Evolutionary conservation across 2,888 invertebrate genomes (phyloP), one percentile per base, ranked within the genome.

Genomic region (Cheiracanthium punctorium): DNA sequence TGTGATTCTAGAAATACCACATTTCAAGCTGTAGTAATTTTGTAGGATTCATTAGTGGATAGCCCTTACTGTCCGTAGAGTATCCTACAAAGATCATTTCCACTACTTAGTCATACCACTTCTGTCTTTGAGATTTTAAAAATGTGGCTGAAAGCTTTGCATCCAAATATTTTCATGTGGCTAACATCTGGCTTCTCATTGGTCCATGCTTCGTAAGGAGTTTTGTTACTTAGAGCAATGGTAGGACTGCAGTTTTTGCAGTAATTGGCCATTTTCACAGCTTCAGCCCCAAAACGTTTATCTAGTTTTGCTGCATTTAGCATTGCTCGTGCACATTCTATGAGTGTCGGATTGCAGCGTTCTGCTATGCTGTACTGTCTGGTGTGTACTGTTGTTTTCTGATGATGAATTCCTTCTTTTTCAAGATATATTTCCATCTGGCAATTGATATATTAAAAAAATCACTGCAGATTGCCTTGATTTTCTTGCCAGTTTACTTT

Each of bases 241-340:
- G 67, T 77, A 4, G 77, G 77, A n/a, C 29, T 32, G 17, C 67
- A 24, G 43, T 77, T 77, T 67, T 77, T 65, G 8, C 48, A n/a
- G n/a, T n/a, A n/a, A 24, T 41, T 67, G 8, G 69, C 67, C n/a
- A 69, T 77, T 17, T 90, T 91, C 89, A 88, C 71, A 32, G 91
- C 90, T 8, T 89, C 89, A 89, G 91, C n/a, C 96, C 0, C 91
- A 93, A 69, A 96, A 96, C 58, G 69, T 76, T 74, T 75, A 32
- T 87, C 88, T 88, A 41, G 75, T 17, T 20, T 84, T 64, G 65
- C 67, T 75, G 70, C 82, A 91, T 91, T 91, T 43, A 76, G 75
- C 17, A 52, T 28, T 0, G 69, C 20, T 28, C 65, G 20, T 41
- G 75, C 75, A 8, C 75, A 10, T 64, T 76, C 41, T 12, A 65